Conservation (phyloP, 2,888 invertebrate genomes). For the Subacronicta megacephala region DNA sequence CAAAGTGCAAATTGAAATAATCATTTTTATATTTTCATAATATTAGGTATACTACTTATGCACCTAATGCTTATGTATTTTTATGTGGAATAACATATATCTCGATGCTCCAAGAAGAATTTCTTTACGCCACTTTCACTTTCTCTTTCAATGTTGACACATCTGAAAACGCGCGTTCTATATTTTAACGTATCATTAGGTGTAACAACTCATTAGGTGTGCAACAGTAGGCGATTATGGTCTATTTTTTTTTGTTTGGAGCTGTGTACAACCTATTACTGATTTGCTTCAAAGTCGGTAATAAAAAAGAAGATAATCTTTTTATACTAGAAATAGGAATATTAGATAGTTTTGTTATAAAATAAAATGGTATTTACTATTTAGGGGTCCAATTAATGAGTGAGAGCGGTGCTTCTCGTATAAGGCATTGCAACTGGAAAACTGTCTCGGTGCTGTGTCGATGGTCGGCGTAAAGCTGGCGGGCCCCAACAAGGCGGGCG, state of each 20-base stretch:
- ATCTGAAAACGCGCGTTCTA: conserved; percentile 23
- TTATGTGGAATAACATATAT: neutral
- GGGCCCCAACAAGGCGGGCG: conserved; percentile 69
- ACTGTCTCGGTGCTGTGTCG: conserved; percentile 51
- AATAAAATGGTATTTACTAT: conserved; percentile 13
- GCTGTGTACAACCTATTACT: too few relatives aligned
- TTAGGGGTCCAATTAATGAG: conserved; percentile 55
- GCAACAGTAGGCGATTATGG: too few relatives aligned
- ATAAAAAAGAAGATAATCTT: neutral
- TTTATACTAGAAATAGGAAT: neutral
- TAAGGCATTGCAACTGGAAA: conserved; percentile 51
- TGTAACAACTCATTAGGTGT: too few relatives aligned
- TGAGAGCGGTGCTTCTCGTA: conserved; percentile 54
- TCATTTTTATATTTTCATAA: too few relatives aligned
- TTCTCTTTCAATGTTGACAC: conserved; percentile 50
- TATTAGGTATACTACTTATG: too few relatives aligned
- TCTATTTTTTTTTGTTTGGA: too few relatives aligned
- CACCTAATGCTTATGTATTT: neutral
- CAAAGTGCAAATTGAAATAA: too few relatives aligned
- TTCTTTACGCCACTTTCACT: conserved; percentile 13
- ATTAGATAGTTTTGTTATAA: too few relatives aligned
- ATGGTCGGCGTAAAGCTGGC: conserved; percentile 50
- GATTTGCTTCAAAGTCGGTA: neutral
- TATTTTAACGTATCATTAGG: too few relatives aligned
- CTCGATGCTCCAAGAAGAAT: neutral